Conservation (phyloP, 2,797 vertebrate species). For the Lateolabrax maculatus region DNA sequence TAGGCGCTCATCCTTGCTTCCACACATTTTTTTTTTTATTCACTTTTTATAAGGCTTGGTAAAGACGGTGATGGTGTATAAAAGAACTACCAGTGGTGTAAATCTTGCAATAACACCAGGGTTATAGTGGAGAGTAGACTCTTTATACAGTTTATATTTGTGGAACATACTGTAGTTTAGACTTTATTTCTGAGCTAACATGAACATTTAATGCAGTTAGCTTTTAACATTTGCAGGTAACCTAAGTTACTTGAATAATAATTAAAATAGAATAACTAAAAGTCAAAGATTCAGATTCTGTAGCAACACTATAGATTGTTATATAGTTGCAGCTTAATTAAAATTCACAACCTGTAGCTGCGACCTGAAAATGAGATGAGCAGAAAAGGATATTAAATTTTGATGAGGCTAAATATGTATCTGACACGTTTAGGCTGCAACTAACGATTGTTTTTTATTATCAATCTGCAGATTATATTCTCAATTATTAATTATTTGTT, state of each 20-base stretch:
- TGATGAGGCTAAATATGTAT: slow-evolving; percentile 8
- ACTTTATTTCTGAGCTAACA: neutral
- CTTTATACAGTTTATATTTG: neutral
- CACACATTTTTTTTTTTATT: neutral
- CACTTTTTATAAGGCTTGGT: slow-evolving; percentile 4
- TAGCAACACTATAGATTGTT: neutral
- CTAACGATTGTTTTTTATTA: neutral
- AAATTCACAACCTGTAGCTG: neutral
- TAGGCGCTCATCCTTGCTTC: slow-evolving; percentile 7
- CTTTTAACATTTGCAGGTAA: neutral
- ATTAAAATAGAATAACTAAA: neutral
- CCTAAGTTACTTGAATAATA: too few relatives aligned
- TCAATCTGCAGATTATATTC: neutral
- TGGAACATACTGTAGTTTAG: neutral
- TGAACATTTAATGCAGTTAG: neutral
- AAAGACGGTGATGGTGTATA: neutral
- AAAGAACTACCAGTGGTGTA: slow-evolving; percentile 8
- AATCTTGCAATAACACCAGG: neutral
- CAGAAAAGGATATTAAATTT: neutral
- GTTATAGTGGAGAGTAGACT: neutral
- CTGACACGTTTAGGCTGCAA: neutral
- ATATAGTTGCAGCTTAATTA: too few relatives aligned
- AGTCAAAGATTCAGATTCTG: neutral
- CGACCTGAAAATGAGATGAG: neutral
- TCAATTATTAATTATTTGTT: neutral